Conservation (phyloP, 2,888 invertebrate species). For the Spilosoma lubricipeda region DNA sequence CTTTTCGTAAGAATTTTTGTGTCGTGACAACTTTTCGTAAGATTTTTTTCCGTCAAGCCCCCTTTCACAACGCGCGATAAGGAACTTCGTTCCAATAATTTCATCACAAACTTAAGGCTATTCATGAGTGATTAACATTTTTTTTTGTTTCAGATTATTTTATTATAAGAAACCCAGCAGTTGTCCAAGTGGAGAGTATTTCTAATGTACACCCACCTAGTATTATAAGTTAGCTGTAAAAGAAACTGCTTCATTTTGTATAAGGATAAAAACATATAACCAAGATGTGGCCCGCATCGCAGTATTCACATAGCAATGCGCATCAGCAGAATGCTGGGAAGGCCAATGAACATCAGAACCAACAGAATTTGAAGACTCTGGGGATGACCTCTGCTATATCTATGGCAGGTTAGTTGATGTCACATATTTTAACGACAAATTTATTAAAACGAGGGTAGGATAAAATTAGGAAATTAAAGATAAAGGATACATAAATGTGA, state of each 20-base stretch:
- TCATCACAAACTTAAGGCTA: neutral
- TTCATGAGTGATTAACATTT: neutral
- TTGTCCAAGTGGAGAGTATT: conserved; percentile 62
- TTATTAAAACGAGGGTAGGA: no score
- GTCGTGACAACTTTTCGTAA: no score
- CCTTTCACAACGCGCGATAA: no score
- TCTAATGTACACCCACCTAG: conserved; percentile 59
- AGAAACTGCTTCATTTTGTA: conserved; percentile 30
- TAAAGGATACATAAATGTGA: no score
- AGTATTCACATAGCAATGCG: conserved; percentile 79
- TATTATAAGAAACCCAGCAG: conserved; percentile 53
- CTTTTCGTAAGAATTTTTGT: no score
- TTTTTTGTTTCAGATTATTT: conserved; percentile 58
- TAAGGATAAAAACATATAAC: conserved; percentile 31
- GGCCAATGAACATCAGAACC: conserved; percentile 81
- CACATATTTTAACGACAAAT: neutral
- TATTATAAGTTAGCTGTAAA: conserved; percentile 47
- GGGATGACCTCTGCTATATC: conserved; percentile 99
- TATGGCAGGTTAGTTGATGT: conserved; percentile 85
- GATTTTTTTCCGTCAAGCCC: no score
- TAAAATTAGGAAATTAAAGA: neutral
- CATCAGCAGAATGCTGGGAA: conserved; percentile 62
- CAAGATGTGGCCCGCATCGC: conserved; percentile 86
- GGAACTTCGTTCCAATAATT: no score
- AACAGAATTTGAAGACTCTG: conserved; percentile 88